Percentiles rank a stretch among this genome's conserved stretches.
These are phyloP conservation scores for Burhinus bistriatus DNA, from an alignment of 2,113 vertebrate species.

Conservation along the genomic window DNA sequence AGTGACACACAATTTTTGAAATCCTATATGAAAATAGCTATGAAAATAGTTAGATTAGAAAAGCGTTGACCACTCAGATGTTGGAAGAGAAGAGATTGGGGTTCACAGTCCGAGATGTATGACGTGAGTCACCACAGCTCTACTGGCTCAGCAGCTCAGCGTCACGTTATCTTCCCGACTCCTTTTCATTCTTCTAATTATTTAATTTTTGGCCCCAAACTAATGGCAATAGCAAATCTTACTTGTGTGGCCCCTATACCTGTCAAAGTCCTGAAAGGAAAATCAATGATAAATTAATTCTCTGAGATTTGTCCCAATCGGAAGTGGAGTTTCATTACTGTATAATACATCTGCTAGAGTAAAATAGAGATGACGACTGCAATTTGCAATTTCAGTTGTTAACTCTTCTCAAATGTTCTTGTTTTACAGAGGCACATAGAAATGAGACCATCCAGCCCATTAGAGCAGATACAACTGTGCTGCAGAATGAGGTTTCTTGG, in stretches of 20 bases:
- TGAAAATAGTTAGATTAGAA: background rate
- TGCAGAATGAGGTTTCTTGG: background rate
- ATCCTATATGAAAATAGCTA: background rate
- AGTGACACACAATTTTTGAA: background rate
- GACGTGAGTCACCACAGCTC: background rate
- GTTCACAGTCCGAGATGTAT: background rate
- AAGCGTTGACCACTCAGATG: background rate
- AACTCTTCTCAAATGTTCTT: background rate
- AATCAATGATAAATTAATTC: background rate
- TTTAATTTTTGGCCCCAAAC: background rate
- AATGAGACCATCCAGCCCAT: background rate
- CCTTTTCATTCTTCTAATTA: background rate
- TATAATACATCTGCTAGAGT: background rate
- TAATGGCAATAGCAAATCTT: background rate
- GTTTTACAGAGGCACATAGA: background rate
- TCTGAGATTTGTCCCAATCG: background rate
- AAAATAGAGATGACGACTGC: background rate
- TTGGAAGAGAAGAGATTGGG: background rate
- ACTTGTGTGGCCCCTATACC: background rate
- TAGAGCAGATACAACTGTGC: background rate
- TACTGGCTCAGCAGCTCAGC: background rate
- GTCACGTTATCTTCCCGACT: background rate
- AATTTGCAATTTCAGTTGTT: background rate
- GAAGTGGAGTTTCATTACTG: background rate
- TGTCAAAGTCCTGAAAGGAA: background rate